Evolutionary conservation across 2,888 invertebrate species (phyloP), one percentile per base, ranked within the genome.

Genomic region (Coleophora deauratella): DNA sequence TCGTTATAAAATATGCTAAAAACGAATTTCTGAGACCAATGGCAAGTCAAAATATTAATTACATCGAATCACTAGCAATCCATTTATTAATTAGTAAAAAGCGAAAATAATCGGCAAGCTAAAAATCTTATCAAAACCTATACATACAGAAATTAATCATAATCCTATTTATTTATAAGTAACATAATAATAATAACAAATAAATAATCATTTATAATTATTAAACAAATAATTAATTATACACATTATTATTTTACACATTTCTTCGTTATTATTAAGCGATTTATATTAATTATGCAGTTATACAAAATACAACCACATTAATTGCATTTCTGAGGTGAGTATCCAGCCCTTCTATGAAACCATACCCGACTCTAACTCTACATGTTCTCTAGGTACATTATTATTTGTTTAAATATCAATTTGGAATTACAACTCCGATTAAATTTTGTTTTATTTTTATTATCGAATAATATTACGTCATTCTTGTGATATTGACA

Each of bases 21-120:
- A 51, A 52, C 50, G 32, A 52, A 56, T 70, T 70, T 70, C 66
- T 70, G 69, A 72, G 67, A 72, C 68, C 64, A 57, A 66, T 76
- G 81, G 80, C 79, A 81, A 79, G 77, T 66, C 54, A 40, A 37
- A 38, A 33, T 13, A 28, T 27, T 9, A 36, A 27, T 36, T 13
- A 37, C 13, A 37, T 30, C 11, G 31, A 37, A 31, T 14, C 9
- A 37, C 13, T 15, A 13, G 28, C 37, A 28, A 37, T 37, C 13
- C 10, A 14, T 27, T 35, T 31, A 38, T 40, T 41, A 34, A 53
- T 54, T 57, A 55, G 50, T 57, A 50, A 40, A 59, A 75, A 72
- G 65, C 67, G 56, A 64, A 62, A 64, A 49, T 53, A 57, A 57
- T 65, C 62, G 80, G 78, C 79, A 81, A 80, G 78, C 70, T 63